Evolutionary conservation across 2,113 vertebrate species (phyloP), one percentile per base, ranked within the genome.

Genomic region (Pleuronectes platessa): DNA sequence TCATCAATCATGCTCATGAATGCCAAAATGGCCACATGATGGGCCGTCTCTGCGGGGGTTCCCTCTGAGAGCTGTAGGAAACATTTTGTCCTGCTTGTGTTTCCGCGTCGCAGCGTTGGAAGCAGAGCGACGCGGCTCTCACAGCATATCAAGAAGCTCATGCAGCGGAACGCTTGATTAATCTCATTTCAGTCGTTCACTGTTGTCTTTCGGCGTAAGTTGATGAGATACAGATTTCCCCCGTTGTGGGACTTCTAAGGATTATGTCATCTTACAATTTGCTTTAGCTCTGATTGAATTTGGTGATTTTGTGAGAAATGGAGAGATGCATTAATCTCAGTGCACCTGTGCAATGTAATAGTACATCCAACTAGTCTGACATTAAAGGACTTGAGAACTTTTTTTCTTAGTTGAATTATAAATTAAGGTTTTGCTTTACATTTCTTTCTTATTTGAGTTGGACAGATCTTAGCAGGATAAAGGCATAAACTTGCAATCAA

Each of bases 1-100:
- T 94, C 88, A 93, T 95, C 95, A 93, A 90, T 93, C 79, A 93
- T 89, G 87, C 88, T 86, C 76, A 90, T 92, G 93, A 93, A 94
- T 89, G 92, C 82, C 81, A 86, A 94, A 94, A 92, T 93, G 89
- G 88, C 88, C 86, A 88, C 2, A 55, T 79, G 92, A 89, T 85
- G 90, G 87, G 83, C 85, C 90, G 87, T 93, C 92, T 93, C 86
- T 56, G 90, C 2, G 74, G 91, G 93, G 87, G 89, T 76, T 88
- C 93, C 87, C 84, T 74, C 86, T 83, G 86, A 31, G 92, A 93
- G 86, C 88, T 61, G 88, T 79, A 91, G 74, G 81, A 94, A 93
- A 88, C 85, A 76, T 78, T 84, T 13, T 79, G 11, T 60, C 87
- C 81, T 74, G 47, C 83, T 74, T 79, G 71, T 51, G 79, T 90